Base-by-base conservation (phyloP, 30 jellyfish, hydroid and myxozoan species). In the Sanderia malayensis region DNA sequence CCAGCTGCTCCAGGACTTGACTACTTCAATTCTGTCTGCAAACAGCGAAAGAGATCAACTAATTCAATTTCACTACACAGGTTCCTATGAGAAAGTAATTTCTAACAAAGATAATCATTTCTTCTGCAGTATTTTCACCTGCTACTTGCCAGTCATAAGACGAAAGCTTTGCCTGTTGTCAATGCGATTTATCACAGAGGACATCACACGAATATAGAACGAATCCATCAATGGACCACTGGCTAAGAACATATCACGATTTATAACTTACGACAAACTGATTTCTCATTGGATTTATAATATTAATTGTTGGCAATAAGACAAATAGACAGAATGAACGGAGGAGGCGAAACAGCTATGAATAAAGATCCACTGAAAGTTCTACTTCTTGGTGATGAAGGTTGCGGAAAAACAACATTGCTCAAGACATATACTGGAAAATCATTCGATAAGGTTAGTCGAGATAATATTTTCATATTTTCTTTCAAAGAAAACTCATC, bases 321-420 rank as follows among this genome's bases (percentile, higher is more conserved):
- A n/a, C n/a, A n/a, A n/a, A n/a, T n/a, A n/a, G n/a, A n/a, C 20
- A 15, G n/a, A 18, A 69, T 31, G 52, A 46, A 41, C 69, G 46
- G 27, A 9, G 63, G 73, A 46, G 60, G 57, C 45, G 76, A 63
- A 2, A 61, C 61, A 28, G 31, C 74, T 18, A 21, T 34, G n/a
- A 20, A 33, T 1, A 74, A 74, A 44, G 46, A 44, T 20, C 73
- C 86, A 2, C 4, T 71, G 46, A 83, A 83, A 63, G 80, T 83
- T 22, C 49, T 83, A 47, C 58, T 73, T 18, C 81, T 83, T 45
- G 95, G 95, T 15, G 95, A 83, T 29, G 82, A 83, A 32, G 86
- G 79, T 6, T 71, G 86, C 45, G 95, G 95, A 18, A 83, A 83
- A 67, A 83, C 95, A 24, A 28, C 88, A 25, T 55, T 83, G 10